These are phyloP conservation scores for Cisticola juncidis DNA, from an alignment of 2,113 vertebrate species.

Conservation along the genomic window DNA sequence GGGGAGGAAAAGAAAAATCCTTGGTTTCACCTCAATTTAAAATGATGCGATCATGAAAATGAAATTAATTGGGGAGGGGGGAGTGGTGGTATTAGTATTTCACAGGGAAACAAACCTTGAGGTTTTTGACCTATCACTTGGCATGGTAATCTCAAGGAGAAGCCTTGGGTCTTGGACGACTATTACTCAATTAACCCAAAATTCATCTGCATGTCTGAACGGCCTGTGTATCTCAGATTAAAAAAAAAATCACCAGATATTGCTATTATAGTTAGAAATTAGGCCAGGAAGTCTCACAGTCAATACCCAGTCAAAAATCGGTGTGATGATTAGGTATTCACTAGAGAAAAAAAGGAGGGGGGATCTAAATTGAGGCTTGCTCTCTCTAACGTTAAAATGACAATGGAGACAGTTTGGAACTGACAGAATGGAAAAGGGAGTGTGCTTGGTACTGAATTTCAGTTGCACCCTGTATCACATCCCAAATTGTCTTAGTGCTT, in stretches of 20 bases:
- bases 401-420: constrained; percentile 57
- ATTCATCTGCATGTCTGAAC: neutral
- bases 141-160: neutral
- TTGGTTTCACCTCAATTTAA: constrained; percentile 28
- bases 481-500: neutral
- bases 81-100: neutral
- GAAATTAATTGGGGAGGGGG: neutral
- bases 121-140: constrained; percentile 28
- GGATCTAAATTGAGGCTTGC: constrained; percentile 34
- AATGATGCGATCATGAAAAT: neutral
- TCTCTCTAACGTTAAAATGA: constrained; percentile 22
- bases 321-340: constrained; percentile 47
- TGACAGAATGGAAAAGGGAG: constrained; percentile 13
- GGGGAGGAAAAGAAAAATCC: neutral
- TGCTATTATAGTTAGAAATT: constrained; percentile 33
- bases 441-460: constrained; percentile 6
- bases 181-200: constrained; percentile 55
- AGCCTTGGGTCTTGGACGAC: neutral
- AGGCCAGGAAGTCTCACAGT: constrained; percentile 48
- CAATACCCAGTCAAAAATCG: constrained; percentile 53
- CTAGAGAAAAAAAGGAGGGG: constrained; percentile 17
- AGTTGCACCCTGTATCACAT: neutral
- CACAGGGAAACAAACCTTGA: neutral
- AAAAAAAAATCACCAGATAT: neutral
- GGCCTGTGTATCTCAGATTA: neutral